phyloP scores from a whole-genome alignment of 2,888 invertebrate genomes.

The Amphipoea oculea region DNA sequence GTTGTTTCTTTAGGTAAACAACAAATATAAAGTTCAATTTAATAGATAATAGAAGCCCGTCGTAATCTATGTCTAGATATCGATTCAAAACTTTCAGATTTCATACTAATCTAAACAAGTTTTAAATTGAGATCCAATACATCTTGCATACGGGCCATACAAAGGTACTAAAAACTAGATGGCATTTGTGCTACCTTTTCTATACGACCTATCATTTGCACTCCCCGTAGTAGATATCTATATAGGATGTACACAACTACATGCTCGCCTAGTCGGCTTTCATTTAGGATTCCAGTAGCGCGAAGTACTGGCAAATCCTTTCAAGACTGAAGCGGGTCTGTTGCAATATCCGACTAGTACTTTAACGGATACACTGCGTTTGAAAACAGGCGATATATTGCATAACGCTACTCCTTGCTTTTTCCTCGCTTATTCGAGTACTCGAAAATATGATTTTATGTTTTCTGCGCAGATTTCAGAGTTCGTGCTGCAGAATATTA shows the following conservation, averaged over 20 bases:
- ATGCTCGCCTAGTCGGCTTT: conserved; percentile 9
- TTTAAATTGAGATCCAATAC: conserved; percentile 8
- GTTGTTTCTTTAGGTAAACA: not conserved
- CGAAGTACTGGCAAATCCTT: conserved; percentile 63
- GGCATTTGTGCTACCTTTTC: not conserved
- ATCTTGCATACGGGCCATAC: not conserved
- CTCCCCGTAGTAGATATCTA: not conserved
- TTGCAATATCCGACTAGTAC: conserved; percentile 60
- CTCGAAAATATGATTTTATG: conserved; percentile 54
- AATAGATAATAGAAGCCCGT: not conserved
- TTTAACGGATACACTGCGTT: conserved; percentile 28
- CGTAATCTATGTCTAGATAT: not conserved
- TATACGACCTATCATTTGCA: not conserved
- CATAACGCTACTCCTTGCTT: conserved; percentile 44
- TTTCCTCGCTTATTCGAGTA: conserved; percentile 44
- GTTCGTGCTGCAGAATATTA: conserved; percentile 38
- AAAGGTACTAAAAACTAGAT: not conserved
- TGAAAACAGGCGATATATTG: conserved; percentile 43
- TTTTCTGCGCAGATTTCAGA: conserved; percentile 40
- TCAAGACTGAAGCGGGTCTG: conserved; percentile 51
- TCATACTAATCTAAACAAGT: not conserved
- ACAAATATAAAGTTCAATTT: not conserved
- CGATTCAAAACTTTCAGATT: not conserved
- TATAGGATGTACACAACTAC: not conserved
- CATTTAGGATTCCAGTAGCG: conserved; percentile 50